Evolutionary conservation across 2,113 vertebrate genomes (phyloP).

Genomic region (Oriolus oriolus): DNA sequence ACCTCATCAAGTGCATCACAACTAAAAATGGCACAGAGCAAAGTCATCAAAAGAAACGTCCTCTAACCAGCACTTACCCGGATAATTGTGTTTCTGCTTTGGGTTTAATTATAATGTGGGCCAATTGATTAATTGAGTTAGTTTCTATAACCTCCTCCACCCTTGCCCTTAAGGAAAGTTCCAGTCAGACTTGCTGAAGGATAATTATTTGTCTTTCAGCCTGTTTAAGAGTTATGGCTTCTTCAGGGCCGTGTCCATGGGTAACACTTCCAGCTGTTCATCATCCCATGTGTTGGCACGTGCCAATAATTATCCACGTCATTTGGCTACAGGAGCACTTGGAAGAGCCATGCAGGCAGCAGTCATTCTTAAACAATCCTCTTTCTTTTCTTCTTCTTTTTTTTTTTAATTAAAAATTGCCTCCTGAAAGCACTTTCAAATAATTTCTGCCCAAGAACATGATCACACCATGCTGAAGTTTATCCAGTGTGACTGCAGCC

Average conservation of each 20-base stretch:
- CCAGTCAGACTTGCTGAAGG: not conserved
- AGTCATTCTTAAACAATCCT: not conserved
- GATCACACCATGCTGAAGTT: not conserved
- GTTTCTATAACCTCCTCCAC: slow-evolving; percentile 1
- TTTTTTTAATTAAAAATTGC: not conserved
- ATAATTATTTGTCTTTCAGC: slow-evolving; percentile 14
- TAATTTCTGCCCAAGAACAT: not conserved
- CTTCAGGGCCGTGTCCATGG: not conserved
- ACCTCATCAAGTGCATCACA: not conserved
- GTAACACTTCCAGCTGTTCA: not conserved
- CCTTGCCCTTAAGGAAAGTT: not conserved
- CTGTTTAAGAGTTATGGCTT: not conserved
- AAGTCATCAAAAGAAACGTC: slow-evolving; percentile 38
- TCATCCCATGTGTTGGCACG: not conserved
- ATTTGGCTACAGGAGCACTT: not conserved
- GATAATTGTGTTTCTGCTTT: slow-evolving; percentile 63
- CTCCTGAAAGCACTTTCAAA: not conserved
- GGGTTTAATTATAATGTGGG: slow-evolving; percentile 54
- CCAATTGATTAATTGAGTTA: slow-evolving; percentile 62
- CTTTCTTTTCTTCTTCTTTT: too few species aligned
- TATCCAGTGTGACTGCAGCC: not conserved
- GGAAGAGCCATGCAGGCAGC: not conserved
- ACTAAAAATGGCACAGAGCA: not conserved
- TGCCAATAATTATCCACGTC: not conserved
- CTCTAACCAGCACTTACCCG: slow-evolving; percentile 17